phyloP scores from a whole-genome alignment of 2,797 vertebrate species.

The Erithacus rubecula region DNA sequence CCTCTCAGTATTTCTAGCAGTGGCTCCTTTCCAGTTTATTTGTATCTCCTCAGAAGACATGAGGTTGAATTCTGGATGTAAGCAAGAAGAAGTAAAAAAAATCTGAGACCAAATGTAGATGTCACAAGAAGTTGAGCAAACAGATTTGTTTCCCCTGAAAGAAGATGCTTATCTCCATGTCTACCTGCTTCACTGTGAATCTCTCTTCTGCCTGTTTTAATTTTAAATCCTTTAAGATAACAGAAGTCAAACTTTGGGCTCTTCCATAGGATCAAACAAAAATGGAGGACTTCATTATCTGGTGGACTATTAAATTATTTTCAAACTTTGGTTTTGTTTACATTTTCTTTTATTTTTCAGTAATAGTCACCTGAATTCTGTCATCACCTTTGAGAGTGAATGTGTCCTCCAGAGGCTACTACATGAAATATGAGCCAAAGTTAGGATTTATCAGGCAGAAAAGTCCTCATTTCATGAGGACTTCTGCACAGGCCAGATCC shows the following conservation, averaged over 20 bases:
- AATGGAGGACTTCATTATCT: background rate
- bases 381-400: background rate
- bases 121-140: background rate
- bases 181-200: background rate
- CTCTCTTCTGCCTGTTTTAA: background rate
- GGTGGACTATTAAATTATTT: background rate
- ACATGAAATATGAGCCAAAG: background rate
- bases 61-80: background rate
- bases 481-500: background rate
- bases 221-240: background rate
- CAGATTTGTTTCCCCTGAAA: background rate
- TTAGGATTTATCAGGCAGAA: background rate
- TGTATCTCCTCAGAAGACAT: accelerated
- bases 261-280: background rate
- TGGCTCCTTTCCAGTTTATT: background rate
- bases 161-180: accelerated
- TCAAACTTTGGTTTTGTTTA: background rate
- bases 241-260: background rate
- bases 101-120: background rate
- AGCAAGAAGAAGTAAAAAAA: background rate
- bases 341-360: background rate
- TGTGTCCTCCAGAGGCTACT: background rate
- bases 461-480: background rate
- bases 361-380: background rate
- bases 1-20: background rate